Evolutionary conservation across 2,113 vertebrate genomes (phyloP).

Genomic region (Zapus hudsonius): DNA sequence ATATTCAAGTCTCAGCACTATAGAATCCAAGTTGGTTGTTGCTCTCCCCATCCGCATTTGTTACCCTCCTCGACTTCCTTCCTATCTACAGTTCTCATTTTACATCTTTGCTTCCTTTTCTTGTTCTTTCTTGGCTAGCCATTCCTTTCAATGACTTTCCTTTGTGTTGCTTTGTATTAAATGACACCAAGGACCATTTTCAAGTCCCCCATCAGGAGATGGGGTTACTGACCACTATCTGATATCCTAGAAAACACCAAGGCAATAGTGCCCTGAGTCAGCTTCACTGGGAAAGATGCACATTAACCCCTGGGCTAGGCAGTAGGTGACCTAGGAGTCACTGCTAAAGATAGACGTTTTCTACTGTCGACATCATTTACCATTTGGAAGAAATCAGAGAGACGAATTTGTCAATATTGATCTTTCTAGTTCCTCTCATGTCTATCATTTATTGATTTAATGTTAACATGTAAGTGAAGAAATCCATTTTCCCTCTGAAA

Average conservation of each 20-base stretch:
- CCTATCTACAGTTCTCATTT: not conserved
- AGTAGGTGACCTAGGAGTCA: not conserved
- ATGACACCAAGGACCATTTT: not conserved
- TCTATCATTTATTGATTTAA: not conserved
- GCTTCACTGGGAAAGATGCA: not conserved
- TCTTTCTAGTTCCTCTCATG: not conserved
- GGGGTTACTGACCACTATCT: not conserved
- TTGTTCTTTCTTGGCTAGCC: too few species aligned
- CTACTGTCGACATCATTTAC: not conserved
- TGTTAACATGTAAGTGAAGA: constrained; percentile 9
- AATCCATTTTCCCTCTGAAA: constrained; percentile 29
- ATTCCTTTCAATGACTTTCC: not conserved
- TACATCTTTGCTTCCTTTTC: not conserved
- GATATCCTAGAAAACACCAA: constrained; percentile 15
- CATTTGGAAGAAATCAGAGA: constrained; percentile 31
- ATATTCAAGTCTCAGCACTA: not conserved
- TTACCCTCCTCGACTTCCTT: not conserved
- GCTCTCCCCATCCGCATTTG: not conserved
- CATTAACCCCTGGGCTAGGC: not conserved
- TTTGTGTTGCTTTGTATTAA: not conserved
- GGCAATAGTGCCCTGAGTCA: not conserved
- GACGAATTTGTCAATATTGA: not conserved
- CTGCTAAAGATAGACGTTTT: not conserved
- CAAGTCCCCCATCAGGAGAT: not conserved
- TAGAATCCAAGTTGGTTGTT: not conserved